Base-by-base conservation (phyloP, 1,140 invertebrate genomes). In the Conopomorpha cramerella region DNA sequence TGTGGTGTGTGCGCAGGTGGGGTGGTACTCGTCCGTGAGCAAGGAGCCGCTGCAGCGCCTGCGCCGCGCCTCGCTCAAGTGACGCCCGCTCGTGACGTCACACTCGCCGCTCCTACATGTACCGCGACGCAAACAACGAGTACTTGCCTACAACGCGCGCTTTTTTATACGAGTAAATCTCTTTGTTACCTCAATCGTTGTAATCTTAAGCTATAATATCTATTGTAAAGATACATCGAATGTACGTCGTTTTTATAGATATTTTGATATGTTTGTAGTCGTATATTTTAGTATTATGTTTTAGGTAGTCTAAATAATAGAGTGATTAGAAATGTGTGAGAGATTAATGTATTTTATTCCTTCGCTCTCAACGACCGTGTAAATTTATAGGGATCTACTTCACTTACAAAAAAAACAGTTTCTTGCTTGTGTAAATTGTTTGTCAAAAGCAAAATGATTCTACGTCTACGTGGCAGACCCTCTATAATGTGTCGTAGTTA, bases 151-250 rank as follows among this genome's bases (percentile, higher is more conserved):
- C n/a, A n/a, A n/a, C n/a, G n/a, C n/a, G n/a, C n/a, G n/a, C n/a
- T n/a, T n/a, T n/a, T n/a, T n/a, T n/a, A n/a, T n/a, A n/a, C n/a
- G n/a, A n/a, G n/a, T n/a, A n/a, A n/a, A n/a, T n/a, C n/a, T n/a
- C n/a, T n/a, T n/a, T n/a, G n/a, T n/a, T n/a, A n/a, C n/a, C n/a
- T n/a, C n/a, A n/a, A n/a, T n/a, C n/a, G 34, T 32, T 55, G 47
- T 64, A 58, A 65, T 57, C 49, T 58, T 68, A 63, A 65, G 61
- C 45, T 45, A 63, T 63, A 62, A 52, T 58, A 61, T 39, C 29
- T 42, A 38, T 38, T 30, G 46, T 46, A 34, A 34, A 46, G 26
- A 34, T n/a, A 37, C 43, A 30, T 18, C 13, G 47, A 38, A 29
- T 29, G 27, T 30, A 27, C 25, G 34, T 41, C 14, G 38, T 41